Base-by-base conservation (phyloP, 2,888 invertebrate genomes). In the Polietes domitor region DNA sequence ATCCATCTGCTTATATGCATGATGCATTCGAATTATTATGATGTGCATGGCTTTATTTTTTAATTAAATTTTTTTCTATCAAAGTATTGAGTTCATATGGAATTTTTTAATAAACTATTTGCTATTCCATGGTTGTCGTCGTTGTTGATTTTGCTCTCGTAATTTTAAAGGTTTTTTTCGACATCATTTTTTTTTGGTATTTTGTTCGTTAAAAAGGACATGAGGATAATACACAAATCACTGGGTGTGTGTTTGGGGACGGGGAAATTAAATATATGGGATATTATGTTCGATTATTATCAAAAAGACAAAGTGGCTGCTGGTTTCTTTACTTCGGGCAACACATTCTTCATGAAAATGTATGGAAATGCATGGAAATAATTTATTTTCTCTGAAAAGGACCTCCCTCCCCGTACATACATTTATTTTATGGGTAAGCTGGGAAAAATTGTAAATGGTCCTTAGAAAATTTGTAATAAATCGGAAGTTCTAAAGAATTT, bases 61-160 rank as follows among this genome's bases (percentile, higher is more conserved):
- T 58, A 58, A 58, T 58, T 58, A 58, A 58, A 58, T 58, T 26
- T 58, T 58, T 58, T 10, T n/a, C n/a, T n/a, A 26, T 58, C 26
- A 58, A 58, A 24, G 58, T 58, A 58, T 58, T 58, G 58, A 58
- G 58, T 58, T 58, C 26, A 58, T 21, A 15, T 58, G 58, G 26
- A 58, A 24, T 58, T 58, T 58, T 58, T 58, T 58, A 58, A 26
- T 58, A 24, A 58, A 58, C 26, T 50, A 26, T 58, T 58, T 58
- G 53, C 15, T 24, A 15, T 12, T 55, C n/a, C n/a, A n/a, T n/a
- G n/a, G n/a, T n/a, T n/a, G n/a, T n/a, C n/a, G n/a, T 19, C 19
- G 2, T 50, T 19, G 50, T 50, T 43, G 4, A 5, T 50, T 17
- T 19, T 53, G 50, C 50, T 50, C n/a, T n/a, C n/a, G n/a, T n/a